phyloP scores from a whole-genome alignment of 2,888 invertebrate species.

The Pheosia gnoma region DNA sequence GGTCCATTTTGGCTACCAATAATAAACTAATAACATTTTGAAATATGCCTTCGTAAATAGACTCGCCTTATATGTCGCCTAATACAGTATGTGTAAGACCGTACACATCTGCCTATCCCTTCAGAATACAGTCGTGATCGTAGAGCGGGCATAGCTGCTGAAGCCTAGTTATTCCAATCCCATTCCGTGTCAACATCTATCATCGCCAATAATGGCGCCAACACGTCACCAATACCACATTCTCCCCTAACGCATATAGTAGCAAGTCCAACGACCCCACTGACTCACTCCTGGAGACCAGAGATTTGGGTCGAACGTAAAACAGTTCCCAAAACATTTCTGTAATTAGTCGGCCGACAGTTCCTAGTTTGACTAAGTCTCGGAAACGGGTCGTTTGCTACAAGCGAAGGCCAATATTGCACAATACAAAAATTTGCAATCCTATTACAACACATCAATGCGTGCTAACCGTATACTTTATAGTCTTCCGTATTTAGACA shows the following conservation, averaged over 20 bases:
- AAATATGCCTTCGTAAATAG: too few species aligned
- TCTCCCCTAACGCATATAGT: conserved; percentile 43
- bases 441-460: too few species aligned
- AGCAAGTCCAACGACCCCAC: conserved; percentile 54
- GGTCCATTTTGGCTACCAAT: too few species aligned
- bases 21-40: too few species aligned
- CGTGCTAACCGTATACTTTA: too few species aligned
- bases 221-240: conserved; percentile 19
- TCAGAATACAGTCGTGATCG: too few species aligned
- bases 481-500: too few species aligned
- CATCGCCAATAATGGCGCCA: conserved; percentile 7
- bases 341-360: conserved; percentile 3
- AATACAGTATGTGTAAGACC: too few species aligned
- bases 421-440: not conserved
- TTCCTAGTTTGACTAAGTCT: conserved; percentile 5
- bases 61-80: too few species aligned
- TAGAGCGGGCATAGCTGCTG: not conserved
- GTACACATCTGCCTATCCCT: too few species aligned
- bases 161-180: not conserved
- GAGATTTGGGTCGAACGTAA: conserved; percentile 63
- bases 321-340: conserved; percentile 24
- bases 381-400: not conserved
- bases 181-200: not conserved
- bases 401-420: conserved; percentile 5
- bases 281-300: conserved; percentile 49